Evolutionary conservation across 2,113 vertebrate genomes (phyloP), one percentile per base, ranked within the genome.

Genomic region (Brachyhypopomus occidentalis): DNA sequence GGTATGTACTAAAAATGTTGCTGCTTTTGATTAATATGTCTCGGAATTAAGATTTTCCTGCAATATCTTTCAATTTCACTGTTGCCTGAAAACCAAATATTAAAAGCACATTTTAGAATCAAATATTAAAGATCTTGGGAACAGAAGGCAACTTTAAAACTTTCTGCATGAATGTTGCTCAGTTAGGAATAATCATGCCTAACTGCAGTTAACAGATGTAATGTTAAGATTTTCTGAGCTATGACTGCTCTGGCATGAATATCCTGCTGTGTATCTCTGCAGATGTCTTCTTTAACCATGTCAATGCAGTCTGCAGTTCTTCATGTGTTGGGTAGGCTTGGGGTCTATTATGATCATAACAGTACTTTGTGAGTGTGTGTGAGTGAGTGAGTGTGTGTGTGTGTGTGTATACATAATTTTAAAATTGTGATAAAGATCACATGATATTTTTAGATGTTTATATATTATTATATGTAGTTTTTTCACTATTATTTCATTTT

Each of bases 221-320:
- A 23, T 22, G 59, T 19, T 71, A 9, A 20, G 34, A 3, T 60
- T 25, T 77, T 55, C 12, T 12, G 7, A 11, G 48, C 63, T 59
- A 1, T 41, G 64, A 38, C 14, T 79, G 14, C 5, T 66, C 3
- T 59, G 5, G 52, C 38, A 70, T 66, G 25, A 69, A 70, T 74
- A 52, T 56, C 11, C 27, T 71, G 34, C 34, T 70, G 66, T 85
- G 36, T 85, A 66, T 86, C 27, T 62, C 62, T 84, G 41, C 73
- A 88, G 88, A 78, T 83, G 58, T 86, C 71, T 48, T 60, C 72
- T 59, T 82, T 84, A 72, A 89, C 72, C 79, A 86, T 85, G 79
- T 48, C 86, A 76, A 12, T 75, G 34, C 58, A 78, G 75, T 77
- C 74, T 78, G 79, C 75, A 84, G 80, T 84, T 79, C 77, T 88